These are phyloP conservation scores for Halictus quadricinctus DNA, from an alignment of 2,888 invertebrate genomes.

Conservation along the genomic window DNA sequence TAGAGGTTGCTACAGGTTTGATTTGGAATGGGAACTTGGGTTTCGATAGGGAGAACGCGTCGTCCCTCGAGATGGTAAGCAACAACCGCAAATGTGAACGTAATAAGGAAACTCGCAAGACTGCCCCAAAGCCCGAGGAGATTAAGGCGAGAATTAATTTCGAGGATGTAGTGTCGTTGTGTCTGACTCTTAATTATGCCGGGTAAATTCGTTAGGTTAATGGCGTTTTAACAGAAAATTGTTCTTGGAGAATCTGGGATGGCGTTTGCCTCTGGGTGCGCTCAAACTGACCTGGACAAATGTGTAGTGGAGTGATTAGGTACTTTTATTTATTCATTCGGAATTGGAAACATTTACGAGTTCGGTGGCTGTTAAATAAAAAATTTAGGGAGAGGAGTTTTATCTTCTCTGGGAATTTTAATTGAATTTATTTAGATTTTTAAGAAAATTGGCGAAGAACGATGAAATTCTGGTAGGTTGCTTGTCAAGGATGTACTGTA, in stretches of 20 bases:
- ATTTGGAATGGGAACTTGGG: neutral
- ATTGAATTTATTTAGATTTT: neutral
- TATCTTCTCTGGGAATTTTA: neutral
- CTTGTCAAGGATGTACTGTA: too few species aligned
- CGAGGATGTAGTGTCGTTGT: neutral
- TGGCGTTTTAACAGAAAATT: constrained; percentile 1
- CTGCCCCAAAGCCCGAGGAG: neutral
- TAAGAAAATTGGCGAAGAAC: neutral
- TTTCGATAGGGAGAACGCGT: neutral
- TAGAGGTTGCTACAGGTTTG: neutral
- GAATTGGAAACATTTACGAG: neutral
- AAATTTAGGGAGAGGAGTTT: neutral
- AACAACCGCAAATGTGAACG: neutral
- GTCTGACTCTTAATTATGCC: constrained; percentile 2
- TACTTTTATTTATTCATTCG: neutral
- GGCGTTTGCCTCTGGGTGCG: neutral
- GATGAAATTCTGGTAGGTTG: neutral
- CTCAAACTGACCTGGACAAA: neutral
- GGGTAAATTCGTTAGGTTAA: neutral
- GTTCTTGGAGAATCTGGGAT: neutral
- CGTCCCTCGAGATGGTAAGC: neutral
- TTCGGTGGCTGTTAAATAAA: neutral
- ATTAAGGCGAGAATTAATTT: neutral
- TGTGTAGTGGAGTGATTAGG: neutral
- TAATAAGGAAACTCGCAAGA: neutral